Evolutionary conservation across 2,888 invertebrate species (phyloP).

Genomic region (Hypselothyrea guttata): DNA sequence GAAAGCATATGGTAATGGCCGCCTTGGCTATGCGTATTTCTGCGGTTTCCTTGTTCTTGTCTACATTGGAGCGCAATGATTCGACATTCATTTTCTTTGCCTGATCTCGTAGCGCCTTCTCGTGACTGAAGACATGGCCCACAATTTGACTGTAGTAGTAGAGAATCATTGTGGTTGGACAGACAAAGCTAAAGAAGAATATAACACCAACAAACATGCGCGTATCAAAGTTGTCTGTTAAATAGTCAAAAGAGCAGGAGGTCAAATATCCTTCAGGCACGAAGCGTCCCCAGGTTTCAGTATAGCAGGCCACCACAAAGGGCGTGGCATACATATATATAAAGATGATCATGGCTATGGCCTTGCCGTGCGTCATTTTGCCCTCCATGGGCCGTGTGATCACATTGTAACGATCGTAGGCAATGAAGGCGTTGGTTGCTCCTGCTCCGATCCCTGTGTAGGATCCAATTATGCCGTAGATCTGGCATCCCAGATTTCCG

Average conservation of each 20-base stretch:
- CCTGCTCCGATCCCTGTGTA: constrained; percentile 91
- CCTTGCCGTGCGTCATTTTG: constrained; percentile 90
- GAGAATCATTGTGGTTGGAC: constrained; percentile 90
- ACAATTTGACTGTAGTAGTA: constrained; percentile 94
- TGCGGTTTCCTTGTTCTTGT: constrained; percentile 83
- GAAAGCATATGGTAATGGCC: constrained; percentile 92
- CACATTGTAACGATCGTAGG: constrained; percentile 90
- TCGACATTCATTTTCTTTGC: constrained; percentile 68
- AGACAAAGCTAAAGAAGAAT: constrained; percentile 89
- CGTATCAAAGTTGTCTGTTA: constrained; percentile 90
- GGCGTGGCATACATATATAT: constrained; percentile 91
- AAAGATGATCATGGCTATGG: constrained; percentile 87
- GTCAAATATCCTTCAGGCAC: constrained; percentile 96
- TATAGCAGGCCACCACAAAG: constrained; percentile 90
- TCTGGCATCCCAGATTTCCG: constrained; percentile 89
- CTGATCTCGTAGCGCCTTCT: constrained; percentile 86
- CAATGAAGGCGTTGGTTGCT: constrained; percentile 92
- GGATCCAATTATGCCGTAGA: constrained; percentile 89
- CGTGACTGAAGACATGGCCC: constrained; percentile 92
- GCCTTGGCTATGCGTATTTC: constrained; percentile 94
- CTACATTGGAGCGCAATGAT: constrained; percentile 62
- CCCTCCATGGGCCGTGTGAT: constrained; percentile 93
- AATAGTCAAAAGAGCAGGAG: constrained; percentile 91
- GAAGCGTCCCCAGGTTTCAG: constrained; percentile 93
- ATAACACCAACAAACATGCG: constrained; percentile 89